Percentiles rank a stretch among this genome's conserved stretches.
These are phyloP conservation scores for Centropus bengalensis DNA, from an alignment of 2,113 vertebrate genomes.

Conservation along the genomic window DNA sequence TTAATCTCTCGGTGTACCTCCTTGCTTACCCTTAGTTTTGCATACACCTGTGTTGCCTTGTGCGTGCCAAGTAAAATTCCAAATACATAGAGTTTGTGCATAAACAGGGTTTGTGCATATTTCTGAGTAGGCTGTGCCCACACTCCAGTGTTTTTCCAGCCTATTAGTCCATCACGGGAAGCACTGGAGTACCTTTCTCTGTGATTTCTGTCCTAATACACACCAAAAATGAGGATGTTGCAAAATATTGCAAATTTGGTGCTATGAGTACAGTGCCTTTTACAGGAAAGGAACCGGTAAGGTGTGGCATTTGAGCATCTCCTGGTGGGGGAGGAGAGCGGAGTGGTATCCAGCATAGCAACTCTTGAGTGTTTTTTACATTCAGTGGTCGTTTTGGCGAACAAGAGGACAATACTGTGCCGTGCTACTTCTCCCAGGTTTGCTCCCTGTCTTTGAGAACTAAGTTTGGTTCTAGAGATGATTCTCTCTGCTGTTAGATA, in stretches of 20 bases:
- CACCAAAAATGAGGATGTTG: background rate
- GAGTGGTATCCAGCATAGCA: background rate
- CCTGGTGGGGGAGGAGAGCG: background rate
- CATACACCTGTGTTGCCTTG: background rate
- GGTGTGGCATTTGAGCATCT: background rate
- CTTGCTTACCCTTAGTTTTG: background rate
- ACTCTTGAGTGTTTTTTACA: background rate
- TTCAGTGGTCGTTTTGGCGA: background rate
- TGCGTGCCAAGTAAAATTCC: background rate
- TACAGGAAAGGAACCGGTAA: background rate
- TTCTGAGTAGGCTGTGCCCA: background rate
- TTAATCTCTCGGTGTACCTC: background rate
- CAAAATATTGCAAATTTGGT: background rate
- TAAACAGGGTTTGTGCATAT: background rate
- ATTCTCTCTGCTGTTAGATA: conserved; percentile 29
- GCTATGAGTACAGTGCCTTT: background rate
- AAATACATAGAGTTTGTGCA: background rate
- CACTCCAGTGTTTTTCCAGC: background rate
- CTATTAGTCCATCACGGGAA: background rate
- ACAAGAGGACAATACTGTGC: background rate
- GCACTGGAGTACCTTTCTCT: background rate
- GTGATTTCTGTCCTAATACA: background rate
- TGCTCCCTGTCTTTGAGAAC: conserved; percentile 18
- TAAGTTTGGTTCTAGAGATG: background rate
- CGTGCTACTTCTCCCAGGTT: conserved; percentile 7